A percentile compares a stretch with the other conserved stretches of the same genome.
These are phyloP conservation scores for Malaclemys terrapin DNA, from an alignment of 2,113 vertebrate species.

Conservation along the genomic window DNA sequence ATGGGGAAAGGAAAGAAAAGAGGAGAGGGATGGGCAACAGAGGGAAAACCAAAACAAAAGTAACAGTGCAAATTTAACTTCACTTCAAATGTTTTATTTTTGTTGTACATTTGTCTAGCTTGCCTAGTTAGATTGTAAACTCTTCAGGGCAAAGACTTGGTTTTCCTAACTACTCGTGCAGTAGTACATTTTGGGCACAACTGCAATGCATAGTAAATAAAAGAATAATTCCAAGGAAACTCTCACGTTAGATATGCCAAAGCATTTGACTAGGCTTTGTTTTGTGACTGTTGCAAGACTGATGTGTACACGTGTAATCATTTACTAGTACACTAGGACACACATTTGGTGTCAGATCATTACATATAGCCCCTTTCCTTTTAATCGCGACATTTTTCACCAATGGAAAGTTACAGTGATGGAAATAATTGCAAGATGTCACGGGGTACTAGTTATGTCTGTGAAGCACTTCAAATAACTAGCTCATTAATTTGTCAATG, in stretches of 20 bases:
- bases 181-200: background rate
- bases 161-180: rapidly evolving
- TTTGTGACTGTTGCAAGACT: background rate
- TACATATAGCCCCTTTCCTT: rapidly evolving
- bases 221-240: background rate
- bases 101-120: background rate
- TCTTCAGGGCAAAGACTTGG: background rate
- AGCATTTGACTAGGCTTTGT: background rate
- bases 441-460: no score
- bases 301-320: rapidly evolving
- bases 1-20: background rate
- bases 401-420: background rate
- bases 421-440: background rate
- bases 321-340: background rate
- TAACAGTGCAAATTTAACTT: background rate
- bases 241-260: background rate
- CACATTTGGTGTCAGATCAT: background rate
- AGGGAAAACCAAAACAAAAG: rapidly evolving
- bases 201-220: background rate
- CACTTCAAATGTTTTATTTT: rapidly evolving
- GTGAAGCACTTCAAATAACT: background rate
- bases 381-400: background rate
- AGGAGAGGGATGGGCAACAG: rapidly evolving
- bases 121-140: background rate
- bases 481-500: background rate